Evolutionary conservation across 2,888 invertebrate species (phyloP).

Genomic region (Seira ritae): DNA sequence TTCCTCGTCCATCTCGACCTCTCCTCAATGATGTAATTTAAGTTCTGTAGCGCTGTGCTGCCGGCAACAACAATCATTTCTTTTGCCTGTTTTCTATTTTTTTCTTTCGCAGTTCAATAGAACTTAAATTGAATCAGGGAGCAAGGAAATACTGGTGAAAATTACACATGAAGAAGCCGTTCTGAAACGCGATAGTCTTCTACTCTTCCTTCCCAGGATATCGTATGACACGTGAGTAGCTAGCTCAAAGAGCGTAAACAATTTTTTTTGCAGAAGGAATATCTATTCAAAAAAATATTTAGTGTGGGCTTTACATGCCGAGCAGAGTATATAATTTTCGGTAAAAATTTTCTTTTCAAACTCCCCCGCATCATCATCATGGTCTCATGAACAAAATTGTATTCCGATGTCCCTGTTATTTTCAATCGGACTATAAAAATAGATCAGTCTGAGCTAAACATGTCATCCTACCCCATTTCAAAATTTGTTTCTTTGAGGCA

Average conservation of each 20-base stretch:
- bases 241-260: constrained; percentile 2
- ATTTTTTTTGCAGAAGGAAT: background rate
- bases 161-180: constrained; percentile 16
- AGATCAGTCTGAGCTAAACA: background rate
- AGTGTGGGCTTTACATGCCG: background rate
- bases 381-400: background rate
- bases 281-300: background rate
- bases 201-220: background rate
- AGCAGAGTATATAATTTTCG: constrained; percentile 14
- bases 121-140: background rate
- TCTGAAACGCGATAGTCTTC: constrained; percentile 26
- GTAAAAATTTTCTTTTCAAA: background rate
- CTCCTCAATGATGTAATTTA: constrained; percentile 2
- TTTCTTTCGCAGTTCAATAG: background rate
- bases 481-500: too few species aligned
- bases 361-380: constrained; percentile 28
- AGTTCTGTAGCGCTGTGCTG: background rate
- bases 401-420: constrained; percentile 12
- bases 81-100: background rate
- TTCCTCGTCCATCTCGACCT: constrained; percentile 24
- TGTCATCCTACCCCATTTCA: too few species aligned
- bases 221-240: constrained; percentile 33
- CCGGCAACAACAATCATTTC: background rate
- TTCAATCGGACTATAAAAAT: constrained; percentile 10
- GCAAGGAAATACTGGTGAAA: background rate